Conservation (phyloP, 2,888 invertebrate genomes). For the Synergus laeviventris region DNA sequence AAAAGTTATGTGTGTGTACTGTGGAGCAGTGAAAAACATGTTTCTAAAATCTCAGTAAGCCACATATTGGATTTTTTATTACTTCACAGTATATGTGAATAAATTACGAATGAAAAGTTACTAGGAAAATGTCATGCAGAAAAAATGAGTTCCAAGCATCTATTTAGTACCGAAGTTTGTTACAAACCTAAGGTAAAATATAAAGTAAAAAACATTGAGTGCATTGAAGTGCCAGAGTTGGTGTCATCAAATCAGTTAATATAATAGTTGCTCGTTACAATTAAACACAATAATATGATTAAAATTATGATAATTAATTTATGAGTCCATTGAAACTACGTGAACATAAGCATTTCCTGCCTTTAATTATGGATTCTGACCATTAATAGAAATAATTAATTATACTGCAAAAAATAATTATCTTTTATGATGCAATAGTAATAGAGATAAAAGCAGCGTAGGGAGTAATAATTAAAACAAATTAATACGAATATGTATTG, state of each 20-base stretch:
- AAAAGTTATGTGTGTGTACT: not conserved
- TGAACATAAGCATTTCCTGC: not conserved
- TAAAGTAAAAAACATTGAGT: not conserved
- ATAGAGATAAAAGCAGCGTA: not conserved
- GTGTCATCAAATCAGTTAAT: not conserved
- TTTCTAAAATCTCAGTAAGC: conserved; percentile 3
- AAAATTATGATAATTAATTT: conserved; percentile 8
- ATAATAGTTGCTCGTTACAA: not conserved
- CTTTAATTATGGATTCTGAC: conserved; percentile 2
- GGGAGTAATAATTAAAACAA: not conserved
- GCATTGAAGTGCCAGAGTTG: not conserved
- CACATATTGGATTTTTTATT: conserved; percentile 1
- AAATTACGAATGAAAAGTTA: not conserved
- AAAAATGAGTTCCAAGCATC: not conserved
- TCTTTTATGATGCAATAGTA: not conserved
- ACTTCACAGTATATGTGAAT: not conserved
- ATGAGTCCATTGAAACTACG: conserved; percentile 2
- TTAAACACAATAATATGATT: not conserved
- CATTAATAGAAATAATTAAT: conserved; percentile 2
- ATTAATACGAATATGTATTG: not conserved
- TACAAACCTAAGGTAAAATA: not conserved
- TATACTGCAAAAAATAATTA: not conserved
- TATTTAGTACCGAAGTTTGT: not conserved
- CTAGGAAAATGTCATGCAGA: not conserved
- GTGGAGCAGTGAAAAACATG: not conserved